Evolutionary conservation across 2,113 vertebrate species (phyloP).

Genomic region (Apodemus speciosus): DNA sequence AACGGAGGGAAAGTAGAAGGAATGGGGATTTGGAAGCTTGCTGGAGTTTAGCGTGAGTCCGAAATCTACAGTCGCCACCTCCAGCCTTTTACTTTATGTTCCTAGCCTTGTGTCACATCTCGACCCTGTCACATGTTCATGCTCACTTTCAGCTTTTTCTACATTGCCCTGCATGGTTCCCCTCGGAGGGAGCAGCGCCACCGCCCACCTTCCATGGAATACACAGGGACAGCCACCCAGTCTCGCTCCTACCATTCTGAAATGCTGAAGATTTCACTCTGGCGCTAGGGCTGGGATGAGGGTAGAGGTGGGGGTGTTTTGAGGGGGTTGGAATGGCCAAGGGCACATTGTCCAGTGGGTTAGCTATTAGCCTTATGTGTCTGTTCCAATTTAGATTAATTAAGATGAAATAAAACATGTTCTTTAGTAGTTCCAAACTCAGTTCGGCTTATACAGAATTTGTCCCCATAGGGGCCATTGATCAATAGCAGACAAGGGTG

Average conservation of each 20-base stretch:
- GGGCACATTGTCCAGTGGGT: not conserved
- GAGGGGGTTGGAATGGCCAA: not conserved
- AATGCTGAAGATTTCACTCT: not conserved
- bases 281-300: not conserved
- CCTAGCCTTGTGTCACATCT: not conserved
- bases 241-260: not conserved
- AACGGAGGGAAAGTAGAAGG: not conserved
- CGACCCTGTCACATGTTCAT: not conserved
- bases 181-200: accelerated
- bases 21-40: not conserved
- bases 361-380: not conserved
- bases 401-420: conserved; percentile 28
- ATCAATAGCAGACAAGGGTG: not conserved
- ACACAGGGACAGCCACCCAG: not conserved
- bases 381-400: conserved; percentile 23
- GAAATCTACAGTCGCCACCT: not conserved
- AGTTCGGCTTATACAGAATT: not conserved
- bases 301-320: not conserved
- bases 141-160: not conserved
- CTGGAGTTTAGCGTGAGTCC: not conserved
- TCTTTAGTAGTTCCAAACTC: not conserved
- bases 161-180: not conserved
- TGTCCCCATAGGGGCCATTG: not conserved
- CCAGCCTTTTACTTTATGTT: not conserved
- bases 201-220: accelerated